Conservation (phyloP, 2,888 invertebrate genomes). For the Campoletis raptor region DNA sequence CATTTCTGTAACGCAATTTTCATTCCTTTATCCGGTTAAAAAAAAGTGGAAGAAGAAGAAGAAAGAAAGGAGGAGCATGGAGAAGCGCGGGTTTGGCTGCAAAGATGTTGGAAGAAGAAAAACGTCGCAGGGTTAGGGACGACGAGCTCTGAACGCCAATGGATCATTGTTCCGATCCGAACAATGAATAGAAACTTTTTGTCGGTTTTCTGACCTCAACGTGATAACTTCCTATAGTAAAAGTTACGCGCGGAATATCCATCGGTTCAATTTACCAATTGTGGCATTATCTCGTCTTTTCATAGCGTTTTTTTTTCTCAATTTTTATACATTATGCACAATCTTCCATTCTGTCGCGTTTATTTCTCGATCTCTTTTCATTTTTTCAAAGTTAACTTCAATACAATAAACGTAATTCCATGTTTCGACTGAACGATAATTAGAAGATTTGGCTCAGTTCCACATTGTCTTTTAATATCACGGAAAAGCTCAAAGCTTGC, state of each 20-base stretch:
- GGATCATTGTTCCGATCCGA: slow-evolving; percentile 62
- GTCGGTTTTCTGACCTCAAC: slow-evolving; percentile 52
- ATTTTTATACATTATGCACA: neutral
- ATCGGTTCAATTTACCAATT: slow-evolving; percentile 53
- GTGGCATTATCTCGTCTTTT: slow-evolving; percentile 18
- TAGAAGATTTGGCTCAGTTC: slow-evolving; percentile 17
- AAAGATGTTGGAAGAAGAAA: slow-evolving; percentile 38
- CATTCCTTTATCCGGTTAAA: slow-evolving; percentile 70
- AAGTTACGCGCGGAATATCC: slow-evolving; percentile 40
- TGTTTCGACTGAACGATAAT: neutral
- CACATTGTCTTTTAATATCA: neutral
- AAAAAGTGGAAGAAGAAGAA: slow-evolving; percentile 54
- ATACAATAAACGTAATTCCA: no score
- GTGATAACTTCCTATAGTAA: slow-evolving; percentile 70
- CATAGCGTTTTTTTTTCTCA: slow-evolving; percentile 8
- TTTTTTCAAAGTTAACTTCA: neutral
- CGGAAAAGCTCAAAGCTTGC: neutral
- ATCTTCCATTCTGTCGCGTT: neutral
- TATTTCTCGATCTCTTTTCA: neutral
- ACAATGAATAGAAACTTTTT: slow-evolving; percentile 79
- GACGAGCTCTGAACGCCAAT: slow-evolving; percentile 49
- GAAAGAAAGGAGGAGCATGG: slow-evolving; percentile 71
- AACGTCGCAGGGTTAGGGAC: slow-evolving; percentile 25
- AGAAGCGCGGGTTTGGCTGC: slow-evolving; percentile 57
- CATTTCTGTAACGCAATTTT: slow-evolving; percentile 77